Evolutionary conservation across 2,888 invertebrate species (phyloP).

Genomic region (Heliconius sara): DNA sequence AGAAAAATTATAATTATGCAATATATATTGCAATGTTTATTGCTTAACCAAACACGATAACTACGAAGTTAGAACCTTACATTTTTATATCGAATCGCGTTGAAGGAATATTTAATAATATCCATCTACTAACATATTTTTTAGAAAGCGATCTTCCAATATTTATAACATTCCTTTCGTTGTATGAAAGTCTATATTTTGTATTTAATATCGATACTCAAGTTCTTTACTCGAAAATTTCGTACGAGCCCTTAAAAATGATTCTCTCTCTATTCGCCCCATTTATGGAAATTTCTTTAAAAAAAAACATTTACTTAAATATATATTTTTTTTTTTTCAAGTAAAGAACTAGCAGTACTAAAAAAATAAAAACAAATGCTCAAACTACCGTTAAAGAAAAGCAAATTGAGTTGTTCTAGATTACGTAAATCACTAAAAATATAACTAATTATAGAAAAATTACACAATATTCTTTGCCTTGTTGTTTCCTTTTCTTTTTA

Average conservation of each 20-base stretch:
- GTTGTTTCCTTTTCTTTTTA: constrained; percentile 1
- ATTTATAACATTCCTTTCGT: constrained; percentile 54
- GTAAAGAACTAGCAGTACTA: background rate
- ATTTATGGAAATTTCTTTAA: background rate
- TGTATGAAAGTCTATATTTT: constrained; percentile 55
- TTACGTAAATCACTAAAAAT: constrained; percentile 8
- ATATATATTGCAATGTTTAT: constrained; percentile 71
- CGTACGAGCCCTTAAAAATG: background rate
- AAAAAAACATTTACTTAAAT: background rate
- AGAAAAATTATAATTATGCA: constrained; percentile 25
- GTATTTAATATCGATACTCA: constrained; percentile 31
- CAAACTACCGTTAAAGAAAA: background rate
- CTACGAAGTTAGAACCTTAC: constrained; percentile 52
- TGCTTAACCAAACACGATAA: constrained; percentile 67
- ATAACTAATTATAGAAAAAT: constrained; percentile 11
- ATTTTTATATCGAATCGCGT: too few species aligned
- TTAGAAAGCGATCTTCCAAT: constrained; percentile 50
- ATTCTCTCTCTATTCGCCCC: too few species aligned
- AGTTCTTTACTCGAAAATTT: background rate
- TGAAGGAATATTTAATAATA: constrained; percentile 57
- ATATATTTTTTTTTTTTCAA: background rate
- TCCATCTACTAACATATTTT: constrained; percentile 46
- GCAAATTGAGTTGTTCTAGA: constrained; percentile 14
- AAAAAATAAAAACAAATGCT: background rate
- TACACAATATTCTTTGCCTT: constrained; percentile 25